Conservation (phyloP, 1,140 invertebrate species). For the Globodera ellingtonae region DNA sequence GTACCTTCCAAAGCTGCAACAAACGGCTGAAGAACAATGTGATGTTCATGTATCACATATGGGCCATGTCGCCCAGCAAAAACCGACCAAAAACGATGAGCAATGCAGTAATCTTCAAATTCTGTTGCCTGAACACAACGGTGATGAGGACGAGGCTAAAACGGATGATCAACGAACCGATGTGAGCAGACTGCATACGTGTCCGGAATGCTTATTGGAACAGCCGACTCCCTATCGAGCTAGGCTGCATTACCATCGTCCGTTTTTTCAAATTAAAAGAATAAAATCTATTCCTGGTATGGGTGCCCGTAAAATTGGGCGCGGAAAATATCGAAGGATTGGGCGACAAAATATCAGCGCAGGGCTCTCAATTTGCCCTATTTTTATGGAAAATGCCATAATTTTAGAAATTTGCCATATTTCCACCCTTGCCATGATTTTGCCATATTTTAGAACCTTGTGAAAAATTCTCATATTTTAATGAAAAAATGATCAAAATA, state of each 20-base stretch:
- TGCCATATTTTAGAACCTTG: too few species aligned
- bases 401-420: too few species aligned
- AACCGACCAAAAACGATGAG: neutral
- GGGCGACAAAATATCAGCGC: too few species aligned
- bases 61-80: neutral
- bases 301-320: too few species aligned
- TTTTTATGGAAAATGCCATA: too few species aligned
- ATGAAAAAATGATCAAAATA: too few species aligned
- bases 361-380: too few species aligned
- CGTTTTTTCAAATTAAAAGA: neutral
- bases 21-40: constrained; percentile 11
- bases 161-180: neutral
- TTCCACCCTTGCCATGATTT: too few species aligned
- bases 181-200: constrained; percentile 3
- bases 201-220: neutral
- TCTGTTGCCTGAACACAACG: neutral
- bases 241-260: constrained; percentile 9
- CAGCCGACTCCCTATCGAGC: constrained; percentile 2
- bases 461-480: too few species aligned
- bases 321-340: too few species aligned
- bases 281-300: neutral
- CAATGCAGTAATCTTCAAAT: neutral
- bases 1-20: constrained; percentile 2
- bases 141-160: neutral
- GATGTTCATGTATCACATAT: constrained; percentile 4